These are phyloP conservation scores for Leptoclinus maculatus DNA, from an alignment of 2,797 vertebrate species.

Conservation along the genomic window DNA sequence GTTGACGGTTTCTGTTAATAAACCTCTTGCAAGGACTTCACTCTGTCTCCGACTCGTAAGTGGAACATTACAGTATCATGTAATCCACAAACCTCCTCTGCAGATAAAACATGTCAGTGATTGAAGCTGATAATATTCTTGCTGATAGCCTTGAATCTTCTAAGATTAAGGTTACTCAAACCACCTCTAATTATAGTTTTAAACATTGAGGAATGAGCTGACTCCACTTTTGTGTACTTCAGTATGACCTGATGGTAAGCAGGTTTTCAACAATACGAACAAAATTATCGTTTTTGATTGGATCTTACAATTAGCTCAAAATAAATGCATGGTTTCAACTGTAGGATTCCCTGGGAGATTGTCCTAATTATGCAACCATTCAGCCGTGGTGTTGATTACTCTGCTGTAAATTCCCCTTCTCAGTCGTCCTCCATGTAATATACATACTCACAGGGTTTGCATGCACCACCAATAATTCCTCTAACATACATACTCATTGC, in stretches of 20 bases:
- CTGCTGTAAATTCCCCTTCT: neutral
- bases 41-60: no score
- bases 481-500: conserved; percentile 15
- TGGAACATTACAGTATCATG: no score
- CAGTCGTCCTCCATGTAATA: neutral
- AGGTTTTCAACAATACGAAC: neutral
- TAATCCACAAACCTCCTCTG: no score
- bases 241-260: neutral
- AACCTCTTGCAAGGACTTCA: no score
- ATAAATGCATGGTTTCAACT: neutral
- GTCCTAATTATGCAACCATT: conserved; percentile 3
- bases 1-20: no score
- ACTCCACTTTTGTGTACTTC: neutral
- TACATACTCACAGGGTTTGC: conserved; percentile 2
- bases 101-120: no score
- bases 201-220: neutral
- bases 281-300: neutral
- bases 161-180: no score
- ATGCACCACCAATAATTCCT: conserved; percentile 4
- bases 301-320: neutral
- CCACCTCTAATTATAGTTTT: neutral
- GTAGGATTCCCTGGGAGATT: neutral
- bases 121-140: no score
- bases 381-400: conserved; percentile 12
- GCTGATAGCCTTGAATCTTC: no score